Percentiles rank a stretch among this genome's conserved stretches.
phyloP scores from a whole-genome alignment of 2,888 invertebrate genomes.

The Diaphora mendica region DNA sequence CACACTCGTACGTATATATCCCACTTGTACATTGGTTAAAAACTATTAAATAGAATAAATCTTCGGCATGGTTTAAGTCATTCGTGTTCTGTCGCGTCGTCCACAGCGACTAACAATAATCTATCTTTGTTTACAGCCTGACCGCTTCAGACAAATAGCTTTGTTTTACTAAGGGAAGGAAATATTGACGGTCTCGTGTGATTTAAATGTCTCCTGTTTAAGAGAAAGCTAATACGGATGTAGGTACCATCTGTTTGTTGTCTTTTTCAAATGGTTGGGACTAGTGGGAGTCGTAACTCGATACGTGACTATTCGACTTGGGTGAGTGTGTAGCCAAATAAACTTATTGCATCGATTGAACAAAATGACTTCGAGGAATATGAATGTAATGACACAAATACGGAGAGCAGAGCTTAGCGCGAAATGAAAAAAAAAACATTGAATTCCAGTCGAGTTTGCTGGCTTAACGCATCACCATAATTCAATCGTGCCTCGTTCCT shows the following conservation, averaged over 20 bases:
- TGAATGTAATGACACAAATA: conserved; percentile 73
- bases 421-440: conserved; percentile 77
- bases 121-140: conserved; percentile 77
- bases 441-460: conserved; percentile 76
- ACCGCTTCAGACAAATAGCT: conserved; percentile 70
- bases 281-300: conserved; percentile 67
- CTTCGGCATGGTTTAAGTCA: conserved; percentile 59
- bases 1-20: conserved; percentile 15
- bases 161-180: conserved; percentile 76
- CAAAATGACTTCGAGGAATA: conserved; percentile 71
- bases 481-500: conserved; percentile 81
- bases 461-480: conserved; percentile 86
- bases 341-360: conserved; percentile 72
- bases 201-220: conserved; percentile 84
- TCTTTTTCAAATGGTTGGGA: conserved; percentile 80
- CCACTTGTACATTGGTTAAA: conserved; percentile 38
- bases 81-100: conserved; percentile 63
- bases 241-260: conserved; percentile 79
- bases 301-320: conserved; percentile 67
- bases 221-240: conserved; percentile 84
- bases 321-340: conserved; percentile 72
- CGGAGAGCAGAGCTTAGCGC: conserved; percentile 69
- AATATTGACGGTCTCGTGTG: conserved; percentile 82
- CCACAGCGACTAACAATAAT: conserved; percentile 68
- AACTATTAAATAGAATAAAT: conserved; percentile 59